These are phyloP conservation scores for Clanis bilineata DNA, from an alignment of 2,888 invertebrate genomes.

Conservation along the genomic window DNA sequence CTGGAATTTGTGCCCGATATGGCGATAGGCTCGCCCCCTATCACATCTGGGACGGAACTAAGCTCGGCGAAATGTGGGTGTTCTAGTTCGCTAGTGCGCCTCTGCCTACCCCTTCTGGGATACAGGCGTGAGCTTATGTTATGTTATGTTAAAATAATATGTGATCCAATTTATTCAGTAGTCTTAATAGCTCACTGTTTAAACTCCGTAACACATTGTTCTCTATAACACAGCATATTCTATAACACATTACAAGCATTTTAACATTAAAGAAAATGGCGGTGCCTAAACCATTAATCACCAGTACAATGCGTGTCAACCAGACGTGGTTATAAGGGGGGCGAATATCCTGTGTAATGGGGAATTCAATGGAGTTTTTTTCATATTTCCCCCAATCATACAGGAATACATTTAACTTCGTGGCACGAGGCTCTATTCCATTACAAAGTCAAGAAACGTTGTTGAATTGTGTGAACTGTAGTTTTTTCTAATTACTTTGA, in stretches of 20 bases:
- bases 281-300: conserved; percentile 73
- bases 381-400: conserved; percentile 14
- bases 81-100: too few relatives aligned
- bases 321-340: conserved; percentile 66
- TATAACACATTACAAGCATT: conserved; percentile 42
- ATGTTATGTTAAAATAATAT: too few relatives aligned
- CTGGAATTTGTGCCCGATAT: too few relatives aligned
- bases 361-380: conserved; percentile 70
- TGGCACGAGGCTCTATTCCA: neutral
- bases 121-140: too few relatives aligned
- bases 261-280: conserved; percentile 69
- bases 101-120: too few relatives aligned
- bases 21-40: too few relatives aligned
- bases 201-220: neutral
- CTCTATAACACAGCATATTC: conserved; percentile 27
- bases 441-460: neutral
- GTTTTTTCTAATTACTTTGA: neutral
- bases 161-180: neutral
- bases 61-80: too few relatives aligned
- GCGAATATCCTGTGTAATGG: conserved; percentile 70
- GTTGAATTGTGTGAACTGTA: neutral
- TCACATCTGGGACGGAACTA: too few relatives aligned
- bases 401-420: conserved; percentile 14
- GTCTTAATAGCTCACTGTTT: neutral
- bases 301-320: conserved; percentile 73